These are phyloP conservation scores for Psittacula echo DNA, from an alignment of 2,797 vertebrate species.

Conservation along the genomic window DNA sequence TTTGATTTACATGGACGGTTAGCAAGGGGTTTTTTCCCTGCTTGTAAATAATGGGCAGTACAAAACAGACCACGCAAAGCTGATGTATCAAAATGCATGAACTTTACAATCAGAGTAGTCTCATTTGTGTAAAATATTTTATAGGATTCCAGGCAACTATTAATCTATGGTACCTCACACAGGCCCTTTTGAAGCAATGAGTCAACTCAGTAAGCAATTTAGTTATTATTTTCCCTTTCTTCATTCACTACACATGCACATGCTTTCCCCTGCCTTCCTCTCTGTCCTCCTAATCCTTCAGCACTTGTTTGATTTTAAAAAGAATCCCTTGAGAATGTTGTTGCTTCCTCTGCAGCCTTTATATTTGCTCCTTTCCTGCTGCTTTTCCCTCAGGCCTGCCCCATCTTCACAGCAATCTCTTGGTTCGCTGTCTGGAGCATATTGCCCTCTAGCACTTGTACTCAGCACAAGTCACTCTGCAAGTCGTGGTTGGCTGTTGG, in stretches of 20 bases:
- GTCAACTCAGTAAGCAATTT: background rate
- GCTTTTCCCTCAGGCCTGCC: background rate
- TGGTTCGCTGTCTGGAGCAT: background rate
- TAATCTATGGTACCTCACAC: background rate
- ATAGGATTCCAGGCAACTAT: background rate
- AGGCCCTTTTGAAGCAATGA: background rate
- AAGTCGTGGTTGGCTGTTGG: background rate
- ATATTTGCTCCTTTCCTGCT: background rate
- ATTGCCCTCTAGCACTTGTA: background rate
- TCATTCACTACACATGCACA: background rate
- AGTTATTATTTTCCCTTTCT: slow-evolving; percentile 1
- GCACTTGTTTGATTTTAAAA: background rate
- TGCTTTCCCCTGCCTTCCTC: background rate
- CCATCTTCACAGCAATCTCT: background rate
- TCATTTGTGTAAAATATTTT: background rate
- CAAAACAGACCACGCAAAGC: background rate
- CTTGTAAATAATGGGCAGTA: background rate
- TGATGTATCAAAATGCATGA: background rate
- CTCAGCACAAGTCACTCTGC: background rate
- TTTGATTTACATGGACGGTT: background rate
- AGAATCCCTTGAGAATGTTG: background rate
- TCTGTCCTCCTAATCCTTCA: background rate
- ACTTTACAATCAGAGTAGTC: background rate
- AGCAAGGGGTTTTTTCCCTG: background rate
- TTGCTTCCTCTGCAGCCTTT: background rate